Percentiles rank a stretch among this genome's conserved stretches.
phyloP scores from a whole-genome alignment of 2,797 vertebrate species.

The Hemibagrus guttatus region DNA sequence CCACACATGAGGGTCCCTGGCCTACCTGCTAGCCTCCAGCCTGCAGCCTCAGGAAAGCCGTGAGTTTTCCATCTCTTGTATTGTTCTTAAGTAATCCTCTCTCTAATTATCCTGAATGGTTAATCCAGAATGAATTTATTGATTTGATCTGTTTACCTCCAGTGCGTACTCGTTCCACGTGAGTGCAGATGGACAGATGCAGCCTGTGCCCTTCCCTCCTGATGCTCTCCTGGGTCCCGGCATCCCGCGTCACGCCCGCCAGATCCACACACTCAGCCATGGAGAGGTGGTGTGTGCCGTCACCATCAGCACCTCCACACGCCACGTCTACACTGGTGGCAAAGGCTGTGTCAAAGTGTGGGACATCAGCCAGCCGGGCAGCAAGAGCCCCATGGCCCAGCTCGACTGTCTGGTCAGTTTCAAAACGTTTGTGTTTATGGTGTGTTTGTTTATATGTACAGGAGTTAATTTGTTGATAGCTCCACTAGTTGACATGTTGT shows the following conservation, averaged over 20 bases:
- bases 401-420: slow-evolving; percentile 90
- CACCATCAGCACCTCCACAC: slow-evolving; percentile 95
- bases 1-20: slow-evolving; percentile 90
- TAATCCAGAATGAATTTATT: neutral
- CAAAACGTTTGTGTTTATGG: neutral
- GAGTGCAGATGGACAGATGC: slow-evolving; percentile 83
- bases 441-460: too few species aligned
- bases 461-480: too few species aligned
- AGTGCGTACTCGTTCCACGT: slow-evolving; percentile 84
- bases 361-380: slow-evolving; percentile 96
- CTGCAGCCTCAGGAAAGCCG: slow-evolving; percentile 95
- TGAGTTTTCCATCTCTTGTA: slow-evolving; percentile 66
- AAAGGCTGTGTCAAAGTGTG: slow-evolving; percentile 98
- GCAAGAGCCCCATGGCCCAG: slow-evolving; percentile 95
- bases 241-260: slow-evolving; percentile 81
- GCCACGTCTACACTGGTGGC: slow-evolving; percentile 94
- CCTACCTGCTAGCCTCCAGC: slow-evolving; percentile 86
- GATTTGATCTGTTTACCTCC: neutral
- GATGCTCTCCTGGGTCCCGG: slow-evolving; percentile 82
- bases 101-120: neutral
- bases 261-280: slow-evolving; percentile 84
- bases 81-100: neutral
- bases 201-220: slow-evolving; percentile 82
- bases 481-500: too few species aligned
- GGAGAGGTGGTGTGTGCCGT: slow-evolving; percentile 88